A percentile compares a stretch with the other conserved stretches of the same genome.
These are phyloP conservation scores for Tachysurus fulvidraco DNA, from an alignment of 2,113 vertebrate genomes.

Conservation along the genomic window DNA sequence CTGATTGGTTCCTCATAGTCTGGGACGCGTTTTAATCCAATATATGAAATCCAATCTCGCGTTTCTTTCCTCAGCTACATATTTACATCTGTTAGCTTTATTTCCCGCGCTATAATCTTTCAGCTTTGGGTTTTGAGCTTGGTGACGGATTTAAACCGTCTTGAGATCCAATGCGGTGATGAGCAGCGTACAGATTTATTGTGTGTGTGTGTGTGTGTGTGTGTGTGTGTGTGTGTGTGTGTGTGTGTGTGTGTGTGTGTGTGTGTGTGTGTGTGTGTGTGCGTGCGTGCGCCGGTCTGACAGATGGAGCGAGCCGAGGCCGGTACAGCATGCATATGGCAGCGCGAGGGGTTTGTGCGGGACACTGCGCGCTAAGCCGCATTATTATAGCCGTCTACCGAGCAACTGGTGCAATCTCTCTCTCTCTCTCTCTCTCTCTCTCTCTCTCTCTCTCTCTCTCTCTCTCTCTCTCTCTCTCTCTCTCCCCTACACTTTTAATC, in stretches of 20 bases:
- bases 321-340: slow-evolving; percentile 78
- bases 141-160: slow-evolving; percentile 42
- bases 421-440: slow-evolving; percentile 49
- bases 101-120: slow-evolving; percentile 7
- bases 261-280: slow-evolving; percentile 7
- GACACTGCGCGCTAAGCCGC: slow-evolving; percentile 63
- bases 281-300: slow-evolving; percentile 52
- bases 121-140: slow-evolving; percentile 18
- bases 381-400: slow-evolving; percentile 66
- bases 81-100: slow-evolving; percentile 54
- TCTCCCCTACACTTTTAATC: slow-evolving; percentile 45
- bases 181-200: background rate
- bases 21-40: slow-evolving; percentile 54
- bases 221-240: slow-evolving; percentile 7
- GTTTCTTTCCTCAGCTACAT: slow-evolving; percentile 37
- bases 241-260: background rate
- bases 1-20: slow-evolving; percentile 22
- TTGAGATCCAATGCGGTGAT: background rate
- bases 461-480: slow-evolving; percentile 13
- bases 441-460: slow-evolving; percentile 40
- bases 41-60: slow-evolving; percentile 32
- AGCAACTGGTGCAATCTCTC: slow-evolving; percentile 71
- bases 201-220: slow-evolving; percentile 8
- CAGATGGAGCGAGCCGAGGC: slow-evolving; percentile 78
- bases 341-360: slow-evolving; percentile 60